Base-by-base conservation (phyloP, 1,140 invertebrate genomes). In the Tetraneura akinire region DNA sequence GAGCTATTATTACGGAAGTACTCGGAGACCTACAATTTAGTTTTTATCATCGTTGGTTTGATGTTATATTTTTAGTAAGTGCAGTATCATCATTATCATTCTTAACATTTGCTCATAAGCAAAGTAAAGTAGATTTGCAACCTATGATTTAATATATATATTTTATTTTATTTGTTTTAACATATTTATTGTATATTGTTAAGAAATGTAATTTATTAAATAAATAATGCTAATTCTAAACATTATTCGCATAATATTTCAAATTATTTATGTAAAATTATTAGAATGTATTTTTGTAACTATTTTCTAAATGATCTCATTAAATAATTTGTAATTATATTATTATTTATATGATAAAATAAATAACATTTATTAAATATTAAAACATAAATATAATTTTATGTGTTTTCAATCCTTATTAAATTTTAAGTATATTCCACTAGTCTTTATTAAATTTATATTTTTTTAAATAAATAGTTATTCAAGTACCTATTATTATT, bases 11-110 rank as follows among this genome's bases (percentile, higher is more conserved):
- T 80, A 99, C 97, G 0, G 94, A 99, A 89, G 97, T 99, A 0
- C 87, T 99, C 0, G 98, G 98, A 10, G 97, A 98, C 86, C 87
- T 99, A 78, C 97, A 99, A 86, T 99, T 99, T 84, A 98, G 97
- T 86, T 99, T 99, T 88, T 99, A 99, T 86, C 98, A 99, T 87
- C 90, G 98, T 70, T 99, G 98, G 98, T 99, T 99, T 87, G 98
- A 99, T 88, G 97, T 99, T 0, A 99, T 99, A 86, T 99, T 99
- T 86, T 89, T 99, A 70, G 92, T 99, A 42, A 98, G 96, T 83
- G 98, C 98, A 1, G 86, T 99, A 57, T 95, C 95, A 26, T 98
- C 96, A 82, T 98, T 99, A 85, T 91, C 93, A 81, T 98, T 99
- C 84, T 87, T 99, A 32, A 99, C 98, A 88, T 87, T 98, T 74